Conservation (phyloP, 1,140 invertebrate genomes). For the Sycobia sp. region DNA sequence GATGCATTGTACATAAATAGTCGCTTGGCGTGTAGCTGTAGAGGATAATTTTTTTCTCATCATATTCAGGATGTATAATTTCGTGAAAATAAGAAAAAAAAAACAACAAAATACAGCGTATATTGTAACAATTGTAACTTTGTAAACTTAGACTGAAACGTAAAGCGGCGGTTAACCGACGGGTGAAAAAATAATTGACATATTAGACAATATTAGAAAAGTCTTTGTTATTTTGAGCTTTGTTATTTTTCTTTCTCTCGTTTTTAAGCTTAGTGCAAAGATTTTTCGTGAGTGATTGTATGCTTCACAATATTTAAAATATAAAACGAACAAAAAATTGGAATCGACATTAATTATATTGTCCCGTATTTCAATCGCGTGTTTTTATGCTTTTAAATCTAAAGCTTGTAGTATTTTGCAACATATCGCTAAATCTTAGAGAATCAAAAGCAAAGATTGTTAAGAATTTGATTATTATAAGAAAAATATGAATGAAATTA, state of each 20-base stretch:
- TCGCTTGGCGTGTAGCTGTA: conserved; percentile 36
- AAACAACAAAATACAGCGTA: conserved; percentile 26
- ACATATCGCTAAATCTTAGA: conserved; percentile 44
- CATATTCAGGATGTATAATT: conserved; percentile 31
- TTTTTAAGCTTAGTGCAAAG: conserved; percentile 14
- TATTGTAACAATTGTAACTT: conserved; percentile 40
- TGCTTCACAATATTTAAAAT: conserved; percentile 20
- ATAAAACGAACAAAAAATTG: conserved; percentile 8
- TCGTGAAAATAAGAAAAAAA: conserved; percentile 21
- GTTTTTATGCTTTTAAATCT: conserved; percentile 39
- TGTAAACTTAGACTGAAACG: conserved; percentile 47
- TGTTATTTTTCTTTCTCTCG: conserved; percentile 16
- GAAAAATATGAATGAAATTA: conserved; percentile 1
- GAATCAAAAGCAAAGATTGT: conserved; percentile 27
- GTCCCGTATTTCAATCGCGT: conserved; percentile 41
- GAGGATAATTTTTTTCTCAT: conserved; percentile 28
- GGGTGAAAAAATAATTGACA: conserved; percentile 19
- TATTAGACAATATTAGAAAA: conserved; percentile 53
- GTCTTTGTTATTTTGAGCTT: conserved; percentile 31
- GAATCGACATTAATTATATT: conserved; percentile 4
- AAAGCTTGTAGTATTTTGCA: conserved; percentile 46
- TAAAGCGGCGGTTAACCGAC: conserved; percentile 8
- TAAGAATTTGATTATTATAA: conserved; percentile 17
- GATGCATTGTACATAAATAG: conserved; percentile 38
- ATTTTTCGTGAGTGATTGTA: conserved; percentile 26